Evolutionary conservation across 2,797 vertebrate species (phyloP), one percentile per base, ranked within the genome.

Genomic region (Acipenser oxyrinchus): DNA sequence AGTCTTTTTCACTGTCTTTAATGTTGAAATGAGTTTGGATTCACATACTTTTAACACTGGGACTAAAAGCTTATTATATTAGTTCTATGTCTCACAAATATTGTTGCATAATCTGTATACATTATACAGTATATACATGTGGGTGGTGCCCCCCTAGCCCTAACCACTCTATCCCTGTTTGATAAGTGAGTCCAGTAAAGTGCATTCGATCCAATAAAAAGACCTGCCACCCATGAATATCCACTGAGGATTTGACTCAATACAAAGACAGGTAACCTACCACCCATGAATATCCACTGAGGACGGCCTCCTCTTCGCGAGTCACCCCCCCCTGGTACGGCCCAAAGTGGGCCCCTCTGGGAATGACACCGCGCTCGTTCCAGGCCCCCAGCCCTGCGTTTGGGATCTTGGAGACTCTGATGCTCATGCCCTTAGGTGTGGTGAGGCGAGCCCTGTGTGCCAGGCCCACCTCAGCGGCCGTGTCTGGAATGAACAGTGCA

Each of bases 321-420:
- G 78, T 79, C 9, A 77, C 1, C 6, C 62, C 67, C 12, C 81
- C 82, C 50, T 83, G 69, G 8, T 80, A 84, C 4, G 85, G 83
- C 7, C 83, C 83, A 66, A 79, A 84, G 69, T 80, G 79, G 67
- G 79, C 69, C 57, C 80, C 84, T 23, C 69, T 5, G 0, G 70
- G 70, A 15, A 81, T 68, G 10, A 72, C 49, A 1, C 69, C 66
- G 0, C 59, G 72, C 51, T 79, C 75, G 12, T 84, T 83, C 78
- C 84, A 85, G 1, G 85, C 77, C 37, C 85, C 85, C 57, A 83
- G 79, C 18, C 82, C 85, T 51, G 84, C 81, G 6, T 68, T 68
- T 3, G 80, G 76, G 61, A 87, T 87, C 37, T 73, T 10, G 0
- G 83, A 86, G 2, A 62, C 66, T 7, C 63, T 64, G 49, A 85